These are phyloP conservation scores for Panorpa germanica DNA, from an alignment of 2,888 invertebrate genomes.

Conservation along the genomic window DNA sequence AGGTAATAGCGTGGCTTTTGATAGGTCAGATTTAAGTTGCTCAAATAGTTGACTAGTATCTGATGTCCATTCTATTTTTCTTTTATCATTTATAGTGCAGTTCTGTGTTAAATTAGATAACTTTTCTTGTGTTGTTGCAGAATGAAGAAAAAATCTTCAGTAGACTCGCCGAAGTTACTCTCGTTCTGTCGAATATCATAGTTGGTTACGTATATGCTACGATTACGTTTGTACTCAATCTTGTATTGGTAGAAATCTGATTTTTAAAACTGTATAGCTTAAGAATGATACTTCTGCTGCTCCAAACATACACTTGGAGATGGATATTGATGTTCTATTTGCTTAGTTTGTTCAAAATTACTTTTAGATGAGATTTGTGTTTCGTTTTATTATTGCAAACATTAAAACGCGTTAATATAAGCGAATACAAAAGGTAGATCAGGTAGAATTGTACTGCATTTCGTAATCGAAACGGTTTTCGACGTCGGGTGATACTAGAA, in stretches of 20 bases:
- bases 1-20: conserved; percentile 15
- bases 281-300: not conserved
- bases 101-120: conserved; percentile 2
- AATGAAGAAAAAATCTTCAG: conserved; percentile 15
- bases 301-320: not conserved
- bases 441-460: conserved; percentile 15
- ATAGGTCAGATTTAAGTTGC: too few relatives aligned
- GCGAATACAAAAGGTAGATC: conserved; percentile 7
- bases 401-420: not conserved
- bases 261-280: not conserved
- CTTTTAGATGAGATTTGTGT: not conserved
- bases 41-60: conserved; percentile 1
- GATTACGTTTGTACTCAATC: conserved; percentile 3
- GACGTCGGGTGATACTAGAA: conserved; percentile 16
- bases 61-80: conserved; percentile 2
- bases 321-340: not conserved
- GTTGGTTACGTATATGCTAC: not conserved
- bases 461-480: conserved; percentile 16
- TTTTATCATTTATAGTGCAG: conserved; percentile 10
- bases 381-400: not conserved
- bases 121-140: not conserved
- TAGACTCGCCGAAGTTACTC: conserved; percentile 15
- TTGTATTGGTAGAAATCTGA: conserved; percentile 1
- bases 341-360: not conserved
- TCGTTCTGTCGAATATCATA: too few relatives aligned